Evolutionary conservation across 1,140 invertebrate species (phyloP).

Genomic region (Pararge aegeria): DNA sequence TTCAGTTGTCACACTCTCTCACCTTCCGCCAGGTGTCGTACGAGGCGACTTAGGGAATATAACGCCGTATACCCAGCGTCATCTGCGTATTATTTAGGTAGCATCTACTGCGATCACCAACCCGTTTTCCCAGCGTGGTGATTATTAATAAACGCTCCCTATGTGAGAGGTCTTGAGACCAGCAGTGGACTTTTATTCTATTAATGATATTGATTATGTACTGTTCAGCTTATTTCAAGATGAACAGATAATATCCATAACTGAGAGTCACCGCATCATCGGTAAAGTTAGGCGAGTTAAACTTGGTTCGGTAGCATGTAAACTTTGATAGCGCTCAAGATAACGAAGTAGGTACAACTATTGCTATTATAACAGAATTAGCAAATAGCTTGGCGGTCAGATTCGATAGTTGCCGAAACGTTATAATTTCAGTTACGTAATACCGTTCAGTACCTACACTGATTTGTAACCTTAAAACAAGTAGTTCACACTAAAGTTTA

Average conservation of each 20-base stretch:
- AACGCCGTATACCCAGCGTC: too few species aligned
- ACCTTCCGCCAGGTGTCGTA: too few species aligned
- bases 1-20: too few species aligned
- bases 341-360: slow-evolving; percentile 27
- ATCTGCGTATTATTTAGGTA: too few species aligned
- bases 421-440: neutral
- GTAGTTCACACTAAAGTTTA: too few species aligned
- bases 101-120: too few species aligned
- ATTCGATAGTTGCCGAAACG: slow-evolving; percentile 12
- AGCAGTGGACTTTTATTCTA: too few species aligned
- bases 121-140: too few species aligned
- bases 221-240: neutral
- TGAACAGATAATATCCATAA: neutral
- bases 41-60: too few species aligned
- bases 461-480: neutral
- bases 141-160: too few species aligned
- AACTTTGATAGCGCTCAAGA: slow-evolving; percentile 41
- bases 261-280: slow-evolving; percentile 23
- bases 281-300: slow-evolving; percentile 29
- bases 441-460: neutral
- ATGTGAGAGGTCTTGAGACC: too few species aligned
- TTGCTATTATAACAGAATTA: slow-evolving; percentile 23
- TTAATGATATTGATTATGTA: too few species aligned
- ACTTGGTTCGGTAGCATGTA: slow-evolving; percentile 39
- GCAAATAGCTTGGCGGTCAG: slow-evolving; percentile 10